Percentiles rank a stretch among this genome's conserved stretches.
Conservation (phyloP, 2,888 invertebrate genomes). For the Dastarcus helophoroides region DNA sequence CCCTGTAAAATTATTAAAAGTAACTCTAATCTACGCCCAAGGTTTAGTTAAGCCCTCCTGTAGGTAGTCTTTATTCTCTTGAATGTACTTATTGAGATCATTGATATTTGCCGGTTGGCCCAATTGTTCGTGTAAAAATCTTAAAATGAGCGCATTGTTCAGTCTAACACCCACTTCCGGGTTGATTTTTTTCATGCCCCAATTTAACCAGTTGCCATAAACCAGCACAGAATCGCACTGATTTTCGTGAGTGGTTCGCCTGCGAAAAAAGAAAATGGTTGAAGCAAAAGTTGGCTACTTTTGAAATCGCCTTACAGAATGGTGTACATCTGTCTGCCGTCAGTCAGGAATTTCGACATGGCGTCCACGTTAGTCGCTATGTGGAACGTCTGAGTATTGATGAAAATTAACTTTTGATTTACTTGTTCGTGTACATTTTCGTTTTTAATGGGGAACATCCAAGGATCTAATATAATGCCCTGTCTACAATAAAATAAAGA, state of each 20-base stretch:
- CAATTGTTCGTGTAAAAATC: conserved; percentile 32
- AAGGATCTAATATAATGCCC: conserved; percentile 46
- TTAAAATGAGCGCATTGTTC: conserved; percentile 36
- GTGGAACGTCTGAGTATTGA: conserved; percentile 49
- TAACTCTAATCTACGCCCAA: conserved; percentile 24
- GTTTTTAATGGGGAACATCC: conserved; percentile 49
- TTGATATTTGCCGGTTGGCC: conserved; percentile 20
- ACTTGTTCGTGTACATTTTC: conserved; percentile 33
- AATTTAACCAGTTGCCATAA: conserved; percentile 39
- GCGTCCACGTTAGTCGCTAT: conserved; percentile 40
- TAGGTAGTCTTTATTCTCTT: conserved; percentile 24
- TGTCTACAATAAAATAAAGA: conserved; percentile 29
- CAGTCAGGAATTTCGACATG: conserved; percentile 35
- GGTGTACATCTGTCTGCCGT: conserved; percentile 33
- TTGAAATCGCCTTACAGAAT: conserved; percentile 39
- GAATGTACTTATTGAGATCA: conserved; percentile 23
- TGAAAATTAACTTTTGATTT: conserved; percentile 41
- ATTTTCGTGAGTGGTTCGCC: conserved; percentile 39
- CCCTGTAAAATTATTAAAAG: too few species aligned
- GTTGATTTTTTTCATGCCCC: conserved; percentile 39
- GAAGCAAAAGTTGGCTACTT: too few species aligned
- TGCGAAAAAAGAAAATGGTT: conserved; percentile 17
- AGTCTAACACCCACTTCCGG: conserved; percentile 32
- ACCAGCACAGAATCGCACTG: conserved; percentile 38
- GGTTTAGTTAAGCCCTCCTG: conserved; percentile 32